Evolutionary conservation across 2,797 vertebrate genomes (phyloP), one percentile per base, ranked within the genome.

Genomic region (Alca torda): DNA sequence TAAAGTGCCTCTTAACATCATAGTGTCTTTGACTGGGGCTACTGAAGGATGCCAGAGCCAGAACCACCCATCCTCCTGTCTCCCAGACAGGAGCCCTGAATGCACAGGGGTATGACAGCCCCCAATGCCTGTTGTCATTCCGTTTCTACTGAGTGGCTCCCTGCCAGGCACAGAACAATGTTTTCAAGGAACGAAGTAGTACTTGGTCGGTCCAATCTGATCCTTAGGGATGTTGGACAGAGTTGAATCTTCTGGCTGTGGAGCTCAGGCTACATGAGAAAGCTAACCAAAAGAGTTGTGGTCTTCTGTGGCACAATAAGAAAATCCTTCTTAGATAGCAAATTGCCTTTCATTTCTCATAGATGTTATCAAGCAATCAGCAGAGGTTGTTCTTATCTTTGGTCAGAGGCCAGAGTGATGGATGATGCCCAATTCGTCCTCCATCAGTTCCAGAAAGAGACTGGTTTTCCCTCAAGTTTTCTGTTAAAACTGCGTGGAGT

Each of bases 1-100:
- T 0, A 2, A 63, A 74, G 35, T 13, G 31, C 37, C 11, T 75
- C 43, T 31, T 37, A 33, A 24, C 1, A 1, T 57, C 1, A 0
- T 11, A 6, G 30, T 6, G 57, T 57, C 35, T 67, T 41, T 46
- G 53, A 15, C 35, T 9, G 1, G 11, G 33, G 51, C 33, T 68
- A 25, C 67, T 26, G 25, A 28, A 61, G 46, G 39, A 75, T 26
- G 3, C 10, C 56, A 61, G 56, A 30, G 35, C 8, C 45, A 65
- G 60, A 77, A 15, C 9, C 8, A 68, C 4, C 18, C 2, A 0
- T 10, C 23, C 11, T 6, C 6, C 69, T 39, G 41, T 23, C 2
- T 13, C 15, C 53, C 41, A 51, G 35, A 11, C 25, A 56, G 18
- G 50, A 20, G 8, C 35, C 14, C 25, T 30, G 50, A 12, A 1